Base-by-base conservation (phyloP, 2,888 invertebrate species). In the Drosophila mulleri region DNA sequence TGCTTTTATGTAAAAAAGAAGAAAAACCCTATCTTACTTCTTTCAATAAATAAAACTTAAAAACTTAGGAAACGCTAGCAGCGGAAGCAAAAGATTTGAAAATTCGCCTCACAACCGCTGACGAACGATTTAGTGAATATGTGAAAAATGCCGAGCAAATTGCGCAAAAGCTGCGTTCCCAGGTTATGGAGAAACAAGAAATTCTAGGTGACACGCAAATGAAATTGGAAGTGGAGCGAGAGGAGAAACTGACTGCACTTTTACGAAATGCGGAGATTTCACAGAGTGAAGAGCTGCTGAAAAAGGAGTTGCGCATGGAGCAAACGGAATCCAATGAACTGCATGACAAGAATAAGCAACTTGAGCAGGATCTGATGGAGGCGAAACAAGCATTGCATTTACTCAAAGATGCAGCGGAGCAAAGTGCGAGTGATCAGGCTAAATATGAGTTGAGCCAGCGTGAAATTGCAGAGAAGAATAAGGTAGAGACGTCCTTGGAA, bases 231-330 rank as follows among this genome's bases (percentile, higher is more conserved):
- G 65, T 72, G 78, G 97, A 97, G 82, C 95, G 95, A 54, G 94
- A 95, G 11, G 96, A 96, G 78, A 97, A 96, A 88, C 96, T 97
- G 89, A 95, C 95, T 3, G 96, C 96, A 0, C 92, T 97, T 57
- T 91, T 97, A 62, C 94, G 96, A 54, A 97, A 96, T 91, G 97
- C 97, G 2, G 96, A 96, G 93, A 95, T 97, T 83, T 97, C 97
- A 0, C 97, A 97, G 91, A 95, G 95, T 74, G 94, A 96, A 84
- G 96, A 97, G 91, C 94, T 97, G 88, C 94, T 96, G 2, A 95
- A 95, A 87, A 96, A 96, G 87, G 95, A 96, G 82, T 94, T 95
- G 90, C 94, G 96, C 23, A 94, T 95, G 75, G 95, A 96, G 83
- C 95, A 96, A 95, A 67, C 96, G 95, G 92, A 94, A 90, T 53